Evolutionary conservation across 2,113 vertebrate genomes (phyloP).

Genomic region (Caretta caretta): DNA sequence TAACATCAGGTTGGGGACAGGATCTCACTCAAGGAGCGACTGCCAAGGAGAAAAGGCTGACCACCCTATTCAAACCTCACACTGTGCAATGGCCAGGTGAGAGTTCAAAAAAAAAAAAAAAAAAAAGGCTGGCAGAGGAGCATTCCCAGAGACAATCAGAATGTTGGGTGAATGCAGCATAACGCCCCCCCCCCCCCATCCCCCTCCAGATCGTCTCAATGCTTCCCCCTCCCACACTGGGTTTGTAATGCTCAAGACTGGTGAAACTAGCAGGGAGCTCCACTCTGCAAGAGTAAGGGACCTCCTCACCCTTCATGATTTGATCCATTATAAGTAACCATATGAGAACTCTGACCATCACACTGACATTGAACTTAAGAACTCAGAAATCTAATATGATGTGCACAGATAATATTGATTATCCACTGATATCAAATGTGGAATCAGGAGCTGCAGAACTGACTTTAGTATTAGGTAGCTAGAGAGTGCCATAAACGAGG

Average conservation of each 20-base stretch:
- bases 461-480: not conserved
- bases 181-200: not conserved
- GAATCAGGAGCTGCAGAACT: not conserved
- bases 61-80: not conserved
- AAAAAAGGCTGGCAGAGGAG: not conserved
- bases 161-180: rapidly evolving
- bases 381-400: not conserved
- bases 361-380: not conserved
- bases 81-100: not conserved
- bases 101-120: not conserved
- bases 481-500: not conserved
- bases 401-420: not conserved
- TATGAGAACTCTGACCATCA: not conserved
- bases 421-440: not conserved
- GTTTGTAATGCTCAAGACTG: not conserved
- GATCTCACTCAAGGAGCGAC: not conserved
- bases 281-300: not conserved
- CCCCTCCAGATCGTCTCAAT: not conserved
- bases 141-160: rapidly evolving
- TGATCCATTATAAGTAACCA: not conserved
- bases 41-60: not conserved
- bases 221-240: too few species aligned
- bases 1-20: not conserved
- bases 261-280: not conserved
- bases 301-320: not conserved